Evolutionary conservation across 1,140 invertebrate genomes (phyloP), one percentile per base, ranked within the genome.

Genomic region (Microvelia longipes): DNA sequence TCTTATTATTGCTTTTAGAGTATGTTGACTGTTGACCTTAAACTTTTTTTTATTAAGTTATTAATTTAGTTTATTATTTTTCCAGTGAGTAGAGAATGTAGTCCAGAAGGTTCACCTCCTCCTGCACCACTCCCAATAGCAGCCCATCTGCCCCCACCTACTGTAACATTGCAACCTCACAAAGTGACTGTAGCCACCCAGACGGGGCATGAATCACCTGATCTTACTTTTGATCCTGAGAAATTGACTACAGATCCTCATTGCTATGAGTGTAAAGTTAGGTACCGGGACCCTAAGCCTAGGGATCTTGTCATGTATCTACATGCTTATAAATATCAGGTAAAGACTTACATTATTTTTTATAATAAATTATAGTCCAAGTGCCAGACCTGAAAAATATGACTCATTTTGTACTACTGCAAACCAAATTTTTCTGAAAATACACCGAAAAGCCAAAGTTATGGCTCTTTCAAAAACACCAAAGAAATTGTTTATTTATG

Each of bases 261-360:
- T 77, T 98, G 95, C 81, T 90, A 91, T 78, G 92, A 96, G 79
- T 98, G 95, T 79, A 91, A 92, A 79, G 88, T 93, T 15, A 85
- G 91, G 68, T 96, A 93, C 80, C 82, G 90, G 70, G 94, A 98
- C 79, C 94, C 95, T 0, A 88, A 90, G 70, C 90, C 92, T 0
- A 86, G 89, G 71, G 92, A 97, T 78, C 83, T 98, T 24, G 88
- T 96, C 70, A 96, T 98, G 91, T 97, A 94, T 80, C 84, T 98
- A 19, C 95, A 98, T 80, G 94, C 94, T 24, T 92, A 93, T 74
- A 77, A 77, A 60, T 78, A 75, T 62, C 70, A 71, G 70, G 75
- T 77, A 27, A 76, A 73, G 30, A 64, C 15, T 24, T 63, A 60
- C 25, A 27, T 27, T 28, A 61, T 64, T 64, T 64, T 26, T 25